These are phyloP conservation scores for Cheilosia impressa DNA, from an alignment of 2,888 invertebrate genomes.

Conservation along the genomic window DNA sequence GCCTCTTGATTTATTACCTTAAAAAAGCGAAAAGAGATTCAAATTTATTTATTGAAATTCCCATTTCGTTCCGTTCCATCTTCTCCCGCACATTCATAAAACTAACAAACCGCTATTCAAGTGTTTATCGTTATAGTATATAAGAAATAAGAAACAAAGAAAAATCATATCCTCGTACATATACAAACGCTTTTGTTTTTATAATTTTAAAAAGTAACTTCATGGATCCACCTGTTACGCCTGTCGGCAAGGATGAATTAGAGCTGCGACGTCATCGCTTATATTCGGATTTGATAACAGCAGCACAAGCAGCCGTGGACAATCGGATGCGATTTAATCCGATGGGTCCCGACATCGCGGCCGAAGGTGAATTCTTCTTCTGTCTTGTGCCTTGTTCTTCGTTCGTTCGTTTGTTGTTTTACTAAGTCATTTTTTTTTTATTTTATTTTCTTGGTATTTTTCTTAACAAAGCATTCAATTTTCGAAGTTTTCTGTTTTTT, in stretches of 20 bases:
- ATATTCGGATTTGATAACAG: conserved; percentile 90
- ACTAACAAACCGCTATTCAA: conserved; percentile 17
- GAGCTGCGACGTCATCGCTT: conserved; percentile 90
- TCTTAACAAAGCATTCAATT: background rate
- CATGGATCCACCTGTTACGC: conserved; percentile 88
- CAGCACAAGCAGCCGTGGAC: conserved; percentile 89
- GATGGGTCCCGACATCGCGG: conserved; percentile 86
- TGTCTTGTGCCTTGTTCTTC: conserved; percentile 13
- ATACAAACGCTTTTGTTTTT: conserved; percentile 14
- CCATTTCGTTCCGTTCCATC: background rate
- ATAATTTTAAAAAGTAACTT: conserved; percentile 78
- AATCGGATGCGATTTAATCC: conserved; percentile 91
- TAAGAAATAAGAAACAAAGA: conserved; percentile 20
- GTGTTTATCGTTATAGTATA: conserved; percentile 23
- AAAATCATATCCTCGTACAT: conserved; percentile 17
- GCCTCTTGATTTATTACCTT: background rate
- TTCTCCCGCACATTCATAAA: background rate
- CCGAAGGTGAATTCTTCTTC: conserved; percentile 83
- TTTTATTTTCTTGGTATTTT: background rate
- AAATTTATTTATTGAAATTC: conserved; percentile 4
- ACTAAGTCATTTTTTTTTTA: background rate
- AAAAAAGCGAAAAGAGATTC: background rate
- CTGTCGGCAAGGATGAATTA: conserved; percentile 91
- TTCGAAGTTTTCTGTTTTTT: background rate
- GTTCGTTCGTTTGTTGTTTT: conserved; percentile 3